phyloP scores from a whole-genome alignment of 2,888 invertebrate genomes.

The Darwinula stevensoni region DNA sequence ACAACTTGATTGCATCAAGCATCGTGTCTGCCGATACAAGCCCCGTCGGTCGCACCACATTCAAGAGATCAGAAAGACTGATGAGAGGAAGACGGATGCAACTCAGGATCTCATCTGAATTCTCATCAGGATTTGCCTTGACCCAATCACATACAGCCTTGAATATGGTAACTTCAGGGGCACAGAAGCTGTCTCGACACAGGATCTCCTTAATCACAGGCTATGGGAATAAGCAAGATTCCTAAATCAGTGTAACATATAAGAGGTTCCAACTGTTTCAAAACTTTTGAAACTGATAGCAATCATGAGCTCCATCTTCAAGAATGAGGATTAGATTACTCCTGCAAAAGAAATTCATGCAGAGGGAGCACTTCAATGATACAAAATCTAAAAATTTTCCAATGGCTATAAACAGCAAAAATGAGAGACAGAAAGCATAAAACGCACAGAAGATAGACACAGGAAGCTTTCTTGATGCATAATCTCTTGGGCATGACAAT shows the following conservation, averaged over 20 bases:
- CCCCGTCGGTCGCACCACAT: conserved; percentile 56
- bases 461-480: conserved; percentile 55
- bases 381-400: no score
- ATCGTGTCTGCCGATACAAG: conserved; percentile 65
- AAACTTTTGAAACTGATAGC: no score
- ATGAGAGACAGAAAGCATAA: no score
- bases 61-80: conserved; percentile 54
- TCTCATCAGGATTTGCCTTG: conserved; percentile 35
- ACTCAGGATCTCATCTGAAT: conserved; percentile 13
- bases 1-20: conserved; percentile 73
- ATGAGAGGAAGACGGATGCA: conserved; percentile 53
- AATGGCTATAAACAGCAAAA: no score
- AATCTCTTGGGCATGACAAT: conserved; percentile 56
- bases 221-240: no score
- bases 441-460: conserved; percentile 43
- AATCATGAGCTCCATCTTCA: no score
- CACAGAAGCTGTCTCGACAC: conserved; percentile 78
- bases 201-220: conserved; percentile 55
- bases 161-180: conserved; percentile 83
- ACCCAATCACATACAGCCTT: conserved; percentile 63
- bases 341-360: no score
- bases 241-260: no score
- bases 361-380: no score
- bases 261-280: no score
- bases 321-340: no score